phyloP scores from a whole-genome alignment of 2,888 invertebrate species.

The Thereva nobilitata region DNA sequence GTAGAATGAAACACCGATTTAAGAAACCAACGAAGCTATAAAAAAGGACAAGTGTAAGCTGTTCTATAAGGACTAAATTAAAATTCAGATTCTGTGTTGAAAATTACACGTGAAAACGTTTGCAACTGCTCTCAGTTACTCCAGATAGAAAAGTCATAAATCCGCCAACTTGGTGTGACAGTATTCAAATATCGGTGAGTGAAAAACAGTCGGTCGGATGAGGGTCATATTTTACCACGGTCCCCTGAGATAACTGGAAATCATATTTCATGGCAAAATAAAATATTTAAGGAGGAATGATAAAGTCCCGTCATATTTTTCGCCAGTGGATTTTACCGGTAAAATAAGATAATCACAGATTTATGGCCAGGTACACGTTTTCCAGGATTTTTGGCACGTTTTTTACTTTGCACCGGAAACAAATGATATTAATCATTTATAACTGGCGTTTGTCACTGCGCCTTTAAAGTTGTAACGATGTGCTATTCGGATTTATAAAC shows the following conservation, averaged over 20 bases:
- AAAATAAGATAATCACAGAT: slow-evolving; percentile 35
- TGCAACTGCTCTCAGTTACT: too few relatives aligned
- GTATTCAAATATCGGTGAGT: slow-evolving; percentile 30
- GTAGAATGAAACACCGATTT: too few relatives aligned
- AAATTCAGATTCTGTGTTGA: too few relatives aligned
- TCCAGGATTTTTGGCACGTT: slow-evolving; percentile 20
- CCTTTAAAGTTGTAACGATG: too few relatives aligned
- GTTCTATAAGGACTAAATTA: too few relatives aligned
- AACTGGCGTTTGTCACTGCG: background rate
- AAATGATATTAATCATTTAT: slow-evolving; percentile 3
- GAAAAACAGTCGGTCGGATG: slow-evolving; percentile 24
- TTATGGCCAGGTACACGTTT: slow-evolving; percentile 28
- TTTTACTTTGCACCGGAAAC: slow-evolving; percentile 7
- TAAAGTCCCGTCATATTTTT: slow-evolving; percentile 33
- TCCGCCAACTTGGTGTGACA: slow-evolving; percentile 3
- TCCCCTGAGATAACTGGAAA: slow-evolving; percentile 33
- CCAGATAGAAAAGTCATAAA: slow-evolving; percentile 10
- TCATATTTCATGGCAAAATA: slow-evolving; percentile 29
- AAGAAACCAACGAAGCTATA: too few relatives aligned
- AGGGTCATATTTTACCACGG: slow-evolving; percentile 17
- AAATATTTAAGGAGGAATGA: slow-evolving; percentile 30
- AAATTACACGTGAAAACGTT: too few relatives aligned
- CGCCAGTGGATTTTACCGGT: slow-evolving; percentile 15
- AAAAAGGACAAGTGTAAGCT: too few relatives aligned
- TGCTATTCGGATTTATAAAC: too few relatives aligned